A percentile compares a stretch with the other conserved stretches of the same genome.
Conservation (phyloP, 2,888 invertebrate genomes). For the Bedellia somnulentella region DNA sequence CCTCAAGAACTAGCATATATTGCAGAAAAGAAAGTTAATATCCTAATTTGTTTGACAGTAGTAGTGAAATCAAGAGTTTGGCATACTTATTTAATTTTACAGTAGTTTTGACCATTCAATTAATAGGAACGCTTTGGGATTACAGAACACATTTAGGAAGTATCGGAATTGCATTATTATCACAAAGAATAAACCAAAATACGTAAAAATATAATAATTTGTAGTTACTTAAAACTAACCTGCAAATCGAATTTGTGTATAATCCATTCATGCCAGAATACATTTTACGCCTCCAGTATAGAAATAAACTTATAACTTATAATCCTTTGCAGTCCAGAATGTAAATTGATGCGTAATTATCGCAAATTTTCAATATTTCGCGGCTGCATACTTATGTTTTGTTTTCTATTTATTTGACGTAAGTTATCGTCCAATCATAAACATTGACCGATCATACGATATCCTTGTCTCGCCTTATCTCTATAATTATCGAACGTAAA, state of each 20-base stretch:
- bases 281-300: constrained; percentile 24
- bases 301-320: constrained; percentile 16
- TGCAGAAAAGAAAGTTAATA: too few relatives aligned
- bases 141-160: too few relatives aligned
- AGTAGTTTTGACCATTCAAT: too few relatives aligned
- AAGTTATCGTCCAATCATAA: constrained; percentile 23
- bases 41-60: too few relatives aligned
- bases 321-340: constrained; percentile 14
- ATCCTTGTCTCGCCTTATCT: constrained; percentile 19
- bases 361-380: constrained; percentile 24
- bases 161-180: neutral
- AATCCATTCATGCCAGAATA: constrained; percentile 43
- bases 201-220: neutral
- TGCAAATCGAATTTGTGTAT: constrained; percentile 42
- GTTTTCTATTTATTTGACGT: constrained; percentile 33
- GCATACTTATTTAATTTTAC: too few relatives aligned
- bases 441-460: constrained; percentile 50
- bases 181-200: neutral
- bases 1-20: too few relatives aligned
- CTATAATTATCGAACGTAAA: constrained; percentile 12
- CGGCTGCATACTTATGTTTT: constrained; percentile 21
- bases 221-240: constrained; percentile 24
- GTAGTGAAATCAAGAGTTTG: too few relatives aligned
- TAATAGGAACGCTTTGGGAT: too few relatives aligned
- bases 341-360: constrained; percentile 14